Percentiles rank a stretch among this genome's conserved stretches.
Conservation (phyloP, 1,140 invertebrate genomes). For the Berghia stephanieae region DNA sequence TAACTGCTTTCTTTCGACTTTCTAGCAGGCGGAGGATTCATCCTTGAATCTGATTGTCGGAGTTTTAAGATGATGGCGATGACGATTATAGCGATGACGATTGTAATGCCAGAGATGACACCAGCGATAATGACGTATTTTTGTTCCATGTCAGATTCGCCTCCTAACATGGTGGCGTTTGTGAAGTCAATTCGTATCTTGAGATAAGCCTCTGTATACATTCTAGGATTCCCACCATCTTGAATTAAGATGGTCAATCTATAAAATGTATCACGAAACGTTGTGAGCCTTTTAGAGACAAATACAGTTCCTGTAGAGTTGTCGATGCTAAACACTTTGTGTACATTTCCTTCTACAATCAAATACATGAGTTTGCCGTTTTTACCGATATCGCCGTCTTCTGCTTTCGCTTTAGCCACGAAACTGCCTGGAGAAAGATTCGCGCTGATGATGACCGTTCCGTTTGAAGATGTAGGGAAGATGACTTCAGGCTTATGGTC, state of each 20-base stretch:
- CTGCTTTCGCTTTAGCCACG: constrained; percentile 6
- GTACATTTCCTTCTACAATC: constrained; percentile 23
- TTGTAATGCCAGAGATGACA: constrained; percentile 35
- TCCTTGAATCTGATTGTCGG: neutral
- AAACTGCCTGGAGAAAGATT: constrained; percentile 16
- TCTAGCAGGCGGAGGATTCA: neutral
- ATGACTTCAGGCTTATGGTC: constrained; percentile 81
- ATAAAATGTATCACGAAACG: neutral
- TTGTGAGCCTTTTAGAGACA: constrained; percentile 8
- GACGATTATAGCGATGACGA: constrained; percentile 33
- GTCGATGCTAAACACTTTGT: constrained; percentile 32
- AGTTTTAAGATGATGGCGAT: constrained; percentile 35
- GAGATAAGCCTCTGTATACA: constrained; percentile 9
- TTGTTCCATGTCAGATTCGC: neutral
- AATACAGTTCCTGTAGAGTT: constrained; percentile 33
- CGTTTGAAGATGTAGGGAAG: constrained; percentile 41
- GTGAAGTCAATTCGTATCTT: constrained; percentile 22
- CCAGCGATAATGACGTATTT: constrained; percentile 37
- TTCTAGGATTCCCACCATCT: constrained; percentile 22
- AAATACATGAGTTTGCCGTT: constrained; percentile 28
- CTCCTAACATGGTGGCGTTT: constrained; percentile 23
- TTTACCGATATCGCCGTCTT: constrained; percentile 13
- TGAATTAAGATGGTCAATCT: constrained; percentile 27
- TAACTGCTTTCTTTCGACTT: neutral
- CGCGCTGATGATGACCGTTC: constrained; percentile 34